phyloP scores from a whole-genome alignment of 1,140 invertebrate species.

The Sipha flava region DNA sequence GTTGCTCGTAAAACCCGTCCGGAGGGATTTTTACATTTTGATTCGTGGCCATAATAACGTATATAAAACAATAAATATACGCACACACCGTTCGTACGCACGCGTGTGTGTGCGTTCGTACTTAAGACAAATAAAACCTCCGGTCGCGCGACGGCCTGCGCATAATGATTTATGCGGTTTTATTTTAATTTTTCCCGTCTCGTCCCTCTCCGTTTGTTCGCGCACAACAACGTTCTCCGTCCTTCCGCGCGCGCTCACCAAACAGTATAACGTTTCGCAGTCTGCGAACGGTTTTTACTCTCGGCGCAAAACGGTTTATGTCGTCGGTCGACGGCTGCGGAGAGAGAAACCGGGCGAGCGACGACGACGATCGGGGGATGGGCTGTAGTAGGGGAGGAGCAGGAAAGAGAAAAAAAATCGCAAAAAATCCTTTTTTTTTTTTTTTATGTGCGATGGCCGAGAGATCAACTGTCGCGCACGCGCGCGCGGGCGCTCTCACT shows the following conservation, averaged over 20 bases:
- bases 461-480: too few relatives aligned
- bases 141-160: not conserved
- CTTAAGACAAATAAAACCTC: conserved; percentile 18
- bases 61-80: conserved; percentile 5
- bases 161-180: conserved; percentile 24
- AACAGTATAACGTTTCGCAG: too few relatives aligned
- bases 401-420: not conserved
- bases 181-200: conserved; percentile 27
- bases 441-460: not conserved
- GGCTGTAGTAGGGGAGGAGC: not conserved
- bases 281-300: not conserved
- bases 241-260: not conserved
- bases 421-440: not conserved
- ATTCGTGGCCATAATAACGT: conserved; percentile 15
- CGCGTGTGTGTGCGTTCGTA: not conserved
- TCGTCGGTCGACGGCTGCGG: not conserved
- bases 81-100: not conserved
- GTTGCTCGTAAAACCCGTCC: conserved; percentile 4
- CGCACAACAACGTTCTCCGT: too few relatives aligned
- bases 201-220: not conserved
- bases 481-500: too few relatives aligned
- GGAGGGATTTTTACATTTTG: conserved; percentile 25
- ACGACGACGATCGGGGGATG: not conserved
- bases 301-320: conserved; percentile 2
- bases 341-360: too few relatives aligned